Evolutionary conservation across 2,888 invertebrate genomes (phyloP).

Genomic region (Selenia dentaria): DNA sequence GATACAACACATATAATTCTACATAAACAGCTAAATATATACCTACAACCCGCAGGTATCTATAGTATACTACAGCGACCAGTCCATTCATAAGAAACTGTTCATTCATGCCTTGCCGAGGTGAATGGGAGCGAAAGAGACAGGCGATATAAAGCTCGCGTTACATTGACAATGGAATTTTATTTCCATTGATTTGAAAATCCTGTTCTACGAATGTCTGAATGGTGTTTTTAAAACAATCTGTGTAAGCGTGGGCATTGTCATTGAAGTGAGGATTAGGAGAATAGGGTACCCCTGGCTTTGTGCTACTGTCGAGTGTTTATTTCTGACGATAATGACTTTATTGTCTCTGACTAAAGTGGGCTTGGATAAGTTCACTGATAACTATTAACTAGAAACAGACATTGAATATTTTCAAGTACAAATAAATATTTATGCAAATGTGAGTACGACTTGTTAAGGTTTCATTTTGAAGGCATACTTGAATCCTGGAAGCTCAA

Average conservation of each 20-base stretch:
- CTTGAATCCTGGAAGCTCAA: no score
- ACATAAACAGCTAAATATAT: constrained; percentile 60
- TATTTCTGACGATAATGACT: constrained; percentile 23
- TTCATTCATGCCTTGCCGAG: constrained; percentile 78
- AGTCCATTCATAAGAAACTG: constrained; percentile 83
- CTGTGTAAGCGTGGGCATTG: constrained; percentile 40
- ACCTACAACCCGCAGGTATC: constrained; percentile 61
- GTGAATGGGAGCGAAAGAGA: constrained; percentile 81
- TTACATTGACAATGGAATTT: constrained; percentile 73
- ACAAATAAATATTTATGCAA: no score
- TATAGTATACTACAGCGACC: constrained; percentile 76
- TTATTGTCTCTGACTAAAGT: constrained; percentile 27
- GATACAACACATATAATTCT: constrained; percentile 58
- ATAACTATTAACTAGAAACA: constrained; percentile 9
- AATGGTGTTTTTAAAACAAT: constrained; percentile 71
- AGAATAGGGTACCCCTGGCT: constrained; percentile 39
- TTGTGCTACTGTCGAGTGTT: constrained; percentile 41
- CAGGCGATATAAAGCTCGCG: constrained; percentile 66
- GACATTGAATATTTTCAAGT: no score
- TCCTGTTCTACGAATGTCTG: constrained; percentile 69
- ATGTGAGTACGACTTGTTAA: no score
- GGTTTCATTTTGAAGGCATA: no score
- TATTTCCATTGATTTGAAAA: constrained; percentile 65
- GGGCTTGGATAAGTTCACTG: constrained; percentile 17
- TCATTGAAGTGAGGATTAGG: constrained; percentile 54